These are phyloP conservation scores for Oligia strigilis DNA, from an alignment of 2,888 invertebrate genomes.

Conservation along the genomic window DNA sequence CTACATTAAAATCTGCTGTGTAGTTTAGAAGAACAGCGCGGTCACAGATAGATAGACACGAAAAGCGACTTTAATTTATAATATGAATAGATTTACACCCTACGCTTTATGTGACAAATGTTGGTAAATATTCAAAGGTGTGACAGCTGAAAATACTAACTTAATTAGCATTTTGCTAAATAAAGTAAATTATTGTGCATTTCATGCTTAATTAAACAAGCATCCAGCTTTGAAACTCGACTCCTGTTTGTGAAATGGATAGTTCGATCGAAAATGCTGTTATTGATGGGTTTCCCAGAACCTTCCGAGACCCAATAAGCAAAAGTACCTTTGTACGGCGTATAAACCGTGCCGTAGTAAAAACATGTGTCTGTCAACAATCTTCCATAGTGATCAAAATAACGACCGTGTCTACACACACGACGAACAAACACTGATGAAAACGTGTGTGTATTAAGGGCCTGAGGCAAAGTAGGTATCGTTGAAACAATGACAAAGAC, in stretches of 20 bases:
- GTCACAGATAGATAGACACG: not conserved
- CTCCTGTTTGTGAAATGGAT: slow-evolving; percentile 22
- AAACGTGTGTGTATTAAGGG: too few species aligned
- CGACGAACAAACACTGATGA: not conserved
- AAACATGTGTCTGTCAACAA: not conserved
- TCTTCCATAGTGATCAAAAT: not conserved
- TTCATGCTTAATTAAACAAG: not conserved
- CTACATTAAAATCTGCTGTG: not conserved
- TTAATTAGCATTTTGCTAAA: slow-evolving; percentile 7
- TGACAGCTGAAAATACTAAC: not conserved
- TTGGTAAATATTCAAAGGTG: not conserved
- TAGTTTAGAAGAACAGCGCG: not conserved
- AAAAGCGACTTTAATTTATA: not conserved
- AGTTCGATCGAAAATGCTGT: not conserved
- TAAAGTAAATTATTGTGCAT: slow-evolving; percentile 10
- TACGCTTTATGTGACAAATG: not conserved
- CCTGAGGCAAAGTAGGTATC: not conserved
- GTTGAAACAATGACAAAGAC: not conserved
- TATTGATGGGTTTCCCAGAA: not conserved
- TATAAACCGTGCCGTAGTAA: not conserved
- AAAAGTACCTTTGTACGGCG: not conserved
- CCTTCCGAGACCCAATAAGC: not conserved
- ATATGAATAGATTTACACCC: not conserved
- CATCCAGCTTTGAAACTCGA: slow-evolving; percentile 1
- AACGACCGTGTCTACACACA: not conserved